Percentiles rank a stretch among this genome's conserved stretches.
phyloP scores from a whole-genome alignment of 2,888 invertebrate genomes.

The Steromphala cineraria region DNA sequence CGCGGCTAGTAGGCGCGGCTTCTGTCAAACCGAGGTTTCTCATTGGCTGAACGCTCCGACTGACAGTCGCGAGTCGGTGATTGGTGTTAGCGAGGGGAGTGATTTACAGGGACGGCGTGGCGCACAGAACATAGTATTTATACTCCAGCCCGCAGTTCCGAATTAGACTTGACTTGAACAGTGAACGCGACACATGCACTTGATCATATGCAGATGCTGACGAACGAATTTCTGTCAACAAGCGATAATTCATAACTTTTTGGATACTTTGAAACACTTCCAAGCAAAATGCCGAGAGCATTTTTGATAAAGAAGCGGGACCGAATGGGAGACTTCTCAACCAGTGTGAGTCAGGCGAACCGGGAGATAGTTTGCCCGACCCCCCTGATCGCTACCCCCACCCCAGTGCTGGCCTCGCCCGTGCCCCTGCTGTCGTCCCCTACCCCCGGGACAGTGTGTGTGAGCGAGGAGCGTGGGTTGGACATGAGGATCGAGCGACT shows the following conservation, averaged over 20 bases:
- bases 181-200: not conserved
- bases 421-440: not conserved
- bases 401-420: not conserved
- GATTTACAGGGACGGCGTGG: not conserved
- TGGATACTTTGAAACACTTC: not conserved
- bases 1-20: not conserved
- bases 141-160: not conserved
- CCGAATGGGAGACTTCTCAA: not conserved
- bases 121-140: not conserved
- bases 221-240: not conserved
- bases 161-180: not conserved
- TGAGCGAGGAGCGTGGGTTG: not conserved
- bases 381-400: not conserved
- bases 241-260: not conserved
- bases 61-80: not conserved
- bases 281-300: constrained; percentile 29
- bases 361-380: not conserved
- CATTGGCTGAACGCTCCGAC: not conserved
- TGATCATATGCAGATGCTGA: not conserved
- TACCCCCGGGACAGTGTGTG: not conserved
- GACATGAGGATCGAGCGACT: not conserved
- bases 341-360: not conserved
- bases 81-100: not conserved
- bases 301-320: constrained; percentile 33
- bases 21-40: not conserved